Conservation (phyloP, 2,888 invertebrate genomes). For the Hydrotaea diabolus region DNA sequence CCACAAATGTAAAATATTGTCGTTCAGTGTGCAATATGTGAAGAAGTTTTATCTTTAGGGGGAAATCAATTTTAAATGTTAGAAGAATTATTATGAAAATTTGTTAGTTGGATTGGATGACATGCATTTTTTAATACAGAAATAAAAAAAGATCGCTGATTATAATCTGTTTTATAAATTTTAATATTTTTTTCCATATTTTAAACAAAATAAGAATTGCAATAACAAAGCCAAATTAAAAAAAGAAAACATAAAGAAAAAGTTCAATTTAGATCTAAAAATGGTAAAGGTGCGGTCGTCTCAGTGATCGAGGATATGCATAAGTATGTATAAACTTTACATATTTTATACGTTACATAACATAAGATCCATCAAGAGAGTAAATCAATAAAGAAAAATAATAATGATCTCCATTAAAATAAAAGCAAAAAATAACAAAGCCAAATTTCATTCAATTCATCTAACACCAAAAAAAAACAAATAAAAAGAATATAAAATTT, state of each 20-base stretch:
- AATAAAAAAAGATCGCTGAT: background rate
- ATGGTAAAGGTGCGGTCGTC: too few species aligned
- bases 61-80: background rate
- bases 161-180: too few species aligned
- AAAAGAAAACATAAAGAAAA: background rate
- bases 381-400: background rate
- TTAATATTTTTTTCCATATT: too few species aligned
- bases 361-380: background rate
- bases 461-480: conserved; percentile 10
- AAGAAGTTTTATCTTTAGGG: too few species aligned
- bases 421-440: conserved; percentile 17
- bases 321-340: background rate
- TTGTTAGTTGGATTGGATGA: background rate
- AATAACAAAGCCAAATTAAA: background rate
- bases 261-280: background rate
- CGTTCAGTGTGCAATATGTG: too few species aligned
- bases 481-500: too few species aligned
- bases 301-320: background rate
- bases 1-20: too few species aligned
- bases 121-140: background rate
- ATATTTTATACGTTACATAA: background rate
- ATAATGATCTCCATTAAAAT: background rate
- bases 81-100: background rate
- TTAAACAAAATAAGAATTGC: too few species aligned
- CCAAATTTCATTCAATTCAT: conserved; percentile 6